phyloP scores from a whole-genome alignment of 2,888 invertebrate species.

The Cylindroiulus punctatus region DNA sequence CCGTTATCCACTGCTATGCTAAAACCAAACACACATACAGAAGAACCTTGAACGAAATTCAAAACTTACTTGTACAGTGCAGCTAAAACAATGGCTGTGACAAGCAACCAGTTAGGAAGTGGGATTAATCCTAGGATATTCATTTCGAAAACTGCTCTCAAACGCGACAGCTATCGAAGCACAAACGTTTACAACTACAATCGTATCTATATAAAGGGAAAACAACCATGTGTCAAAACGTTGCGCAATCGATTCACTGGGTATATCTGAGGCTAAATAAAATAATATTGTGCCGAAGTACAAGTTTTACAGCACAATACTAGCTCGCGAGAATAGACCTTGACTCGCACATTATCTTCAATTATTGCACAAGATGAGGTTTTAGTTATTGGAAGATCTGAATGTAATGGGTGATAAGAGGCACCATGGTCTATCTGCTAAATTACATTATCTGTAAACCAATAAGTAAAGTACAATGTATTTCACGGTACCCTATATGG shows the following conservation, averaged over 20 bases:
- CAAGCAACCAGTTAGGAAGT: neutral
- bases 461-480: no score
- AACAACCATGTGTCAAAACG: neutral
- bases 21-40: neutral
- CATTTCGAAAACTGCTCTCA: neutral
- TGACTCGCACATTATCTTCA: neutral
- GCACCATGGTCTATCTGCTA: no score
- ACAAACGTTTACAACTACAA: neutral
- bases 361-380: no score
- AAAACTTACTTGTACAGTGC: constrained; percentile 8
- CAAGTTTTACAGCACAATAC: neutral
- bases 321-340: neutral
- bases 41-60: neutral
- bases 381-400: no score
- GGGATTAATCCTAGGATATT: constrained; percentile 5
- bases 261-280: neutral
- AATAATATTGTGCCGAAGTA: neutral
- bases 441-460: no score
- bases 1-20: neutral
- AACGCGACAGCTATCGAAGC: neutral
- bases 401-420: no score
- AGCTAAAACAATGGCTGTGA: neutral
- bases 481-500: no score
- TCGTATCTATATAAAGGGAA: neutral
- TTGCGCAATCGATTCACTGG: neutral